These are phyloP conservation scores for Heterocephalus glaber DNA, from an alignment of 2,113 vertebrate species.

Conservation along the genomic window DNA sequence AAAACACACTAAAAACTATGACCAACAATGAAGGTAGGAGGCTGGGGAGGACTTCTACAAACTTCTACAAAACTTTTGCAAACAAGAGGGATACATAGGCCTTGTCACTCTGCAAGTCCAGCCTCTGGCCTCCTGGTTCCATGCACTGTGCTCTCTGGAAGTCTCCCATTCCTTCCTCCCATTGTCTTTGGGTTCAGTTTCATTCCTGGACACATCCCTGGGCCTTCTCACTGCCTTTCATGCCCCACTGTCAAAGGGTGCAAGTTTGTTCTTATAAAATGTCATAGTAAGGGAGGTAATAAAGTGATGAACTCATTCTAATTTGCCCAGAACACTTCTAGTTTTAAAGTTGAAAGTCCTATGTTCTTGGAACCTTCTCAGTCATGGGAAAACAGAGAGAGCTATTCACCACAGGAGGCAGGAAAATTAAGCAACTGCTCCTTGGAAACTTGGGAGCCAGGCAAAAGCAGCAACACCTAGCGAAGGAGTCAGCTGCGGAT, in stretches of 20 bases:
- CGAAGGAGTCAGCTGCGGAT: background rate
- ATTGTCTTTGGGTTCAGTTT: background rate
- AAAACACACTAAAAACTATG: background rate
- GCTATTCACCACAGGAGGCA: background rate
- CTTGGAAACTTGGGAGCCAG: background rate
- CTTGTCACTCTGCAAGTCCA: background rate
- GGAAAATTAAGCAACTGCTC: background rate
- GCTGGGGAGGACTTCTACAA: background rate
- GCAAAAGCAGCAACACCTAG: no score
- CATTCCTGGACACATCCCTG: background rate
- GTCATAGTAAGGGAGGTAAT: background rate
- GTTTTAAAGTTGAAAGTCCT: slow-evolving; percentile 30
- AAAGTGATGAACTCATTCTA: background rate
- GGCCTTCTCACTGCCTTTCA: background rate
- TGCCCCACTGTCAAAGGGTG: background rate
- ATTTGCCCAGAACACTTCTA: background rate
- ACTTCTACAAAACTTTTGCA: background rate
- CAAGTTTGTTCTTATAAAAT: background rate
- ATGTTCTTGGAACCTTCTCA: background rate
- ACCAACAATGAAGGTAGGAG: background rate
- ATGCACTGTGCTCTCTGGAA: background rate
- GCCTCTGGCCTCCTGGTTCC: background rate
- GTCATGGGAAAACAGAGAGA: background rate
- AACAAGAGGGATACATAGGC: background rate
- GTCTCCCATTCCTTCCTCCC: background rate